Evolutionary conservation across 2,888 invertebrate genomes (phyloP).

Genomic region (Xanthorhoe designata): DNA sequence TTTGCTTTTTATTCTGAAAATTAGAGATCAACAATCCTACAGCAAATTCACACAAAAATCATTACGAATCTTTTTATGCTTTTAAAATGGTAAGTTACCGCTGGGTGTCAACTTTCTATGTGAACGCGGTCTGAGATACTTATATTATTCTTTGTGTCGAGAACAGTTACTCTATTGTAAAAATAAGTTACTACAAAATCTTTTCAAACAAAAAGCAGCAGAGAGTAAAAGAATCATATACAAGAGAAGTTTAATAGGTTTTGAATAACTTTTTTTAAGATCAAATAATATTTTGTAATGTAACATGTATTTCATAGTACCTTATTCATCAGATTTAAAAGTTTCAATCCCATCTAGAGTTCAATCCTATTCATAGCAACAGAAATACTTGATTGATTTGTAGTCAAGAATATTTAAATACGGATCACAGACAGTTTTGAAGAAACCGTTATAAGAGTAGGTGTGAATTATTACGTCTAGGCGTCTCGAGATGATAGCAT

Average conservation of each 20-base stretch:
- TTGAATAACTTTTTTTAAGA: neutral
- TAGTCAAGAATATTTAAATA: conserved; percentile 7
- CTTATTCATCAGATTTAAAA: too few relatives aligned
- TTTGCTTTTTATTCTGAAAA: too few relatives aligned
- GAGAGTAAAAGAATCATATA: neutral
- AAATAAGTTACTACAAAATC: conserved; percentile 26
- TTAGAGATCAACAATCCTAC: too few relatives aligned
- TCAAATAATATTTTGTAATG: neutral
- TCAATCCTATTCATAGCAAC: neutral
- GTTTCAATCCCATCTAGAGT: too few relatives aligned
- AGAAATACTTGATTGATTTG: neutral
- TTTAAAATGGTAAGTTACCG: neutral
- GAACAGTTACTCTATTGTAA: conserved; percentile 37
- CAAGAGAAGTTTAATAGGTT: neutral
- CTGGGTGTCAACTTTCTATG: conserved; percentile 2
- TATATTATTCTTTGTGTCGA: conserved; percentile 25
- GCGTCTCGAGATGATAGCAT: conserved; percentile 11
- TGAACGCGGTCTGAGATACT: conserved; percentile 7
- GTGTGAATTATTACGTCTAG: conserved; percentile 24
- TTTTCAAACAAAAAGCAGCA: conserved; percentile 6
- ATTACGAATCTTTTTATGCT: neutral
- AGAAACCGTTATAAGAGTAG: conserved; percentile 28
- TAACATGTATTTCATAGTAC: too few relatives aligned
- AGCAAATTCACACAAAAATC: too few relatives aligned
- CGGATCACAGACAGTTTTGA: conserved; percentile 13